These are phyloP conservation scores for Oscheius sp. DNA, from an alignment of 2,888 invertebrate species.

Conservation along the genomic window DNA sequence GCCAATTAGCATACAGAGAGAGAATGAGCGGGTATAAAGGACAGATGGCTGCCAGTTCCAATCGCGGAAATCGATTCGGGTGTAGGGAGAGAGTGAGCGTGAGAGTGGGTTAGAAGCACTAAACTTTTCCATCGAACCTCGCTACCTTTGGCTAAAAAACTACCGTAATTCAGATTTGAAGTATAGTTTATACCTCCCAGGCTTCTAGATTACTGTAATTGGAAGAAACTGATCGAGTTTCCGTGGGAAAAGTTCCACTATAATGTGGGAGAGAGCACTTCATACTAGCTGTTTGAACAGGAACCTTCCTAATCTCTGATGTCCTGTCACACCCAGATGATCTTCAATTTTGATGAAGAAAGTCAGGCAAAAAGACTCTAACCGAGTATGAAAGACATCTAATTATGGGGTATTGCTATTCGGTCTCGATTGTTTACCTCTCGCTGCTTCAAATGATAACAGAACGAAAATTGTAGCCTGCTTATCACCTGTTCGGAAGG, in stretches of 20 bases:
- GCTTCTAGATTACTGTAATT: neutral
- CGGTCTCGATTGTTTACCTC: conserved; percentile 5
- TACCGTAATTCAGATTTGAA: no score
- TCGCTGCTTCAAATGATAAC: neutral
- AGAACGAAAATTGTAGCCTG: no score
- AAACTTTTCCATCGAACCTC: neutral
- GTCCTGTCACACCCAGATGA: no score
- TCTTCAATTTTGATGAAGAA: no score
- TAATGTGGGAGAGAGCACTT: no score
- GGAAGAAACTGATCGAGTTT: neutral
- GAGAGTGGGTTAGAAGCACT: neutral
- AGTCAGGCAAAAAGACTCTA: no score
- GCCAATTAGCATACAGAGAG: conserved; percentile 29
- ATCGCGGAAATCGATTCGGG: conserved; percentile 24
- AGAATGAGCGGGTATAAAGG: conserved; percentile 10
- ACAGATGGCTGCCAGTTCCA: conserved; percentile 33
- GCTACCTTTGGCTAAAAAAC: neutral
- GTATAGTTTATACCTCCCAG: neutral
- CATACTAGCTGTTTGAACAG: no score
- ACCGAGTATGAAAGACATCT: no score
- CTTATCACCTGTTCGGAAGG: no score
- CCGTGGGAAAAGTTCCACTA: neutral
- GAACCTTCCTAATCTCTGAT: no score
- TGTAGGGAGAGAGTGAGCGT: neutral
- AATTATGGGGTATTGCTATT: neutral